Evolutionary conservation across 2,888 invertebrate species (phyloP).

Genomic region (Spialia ferax): DNA sequence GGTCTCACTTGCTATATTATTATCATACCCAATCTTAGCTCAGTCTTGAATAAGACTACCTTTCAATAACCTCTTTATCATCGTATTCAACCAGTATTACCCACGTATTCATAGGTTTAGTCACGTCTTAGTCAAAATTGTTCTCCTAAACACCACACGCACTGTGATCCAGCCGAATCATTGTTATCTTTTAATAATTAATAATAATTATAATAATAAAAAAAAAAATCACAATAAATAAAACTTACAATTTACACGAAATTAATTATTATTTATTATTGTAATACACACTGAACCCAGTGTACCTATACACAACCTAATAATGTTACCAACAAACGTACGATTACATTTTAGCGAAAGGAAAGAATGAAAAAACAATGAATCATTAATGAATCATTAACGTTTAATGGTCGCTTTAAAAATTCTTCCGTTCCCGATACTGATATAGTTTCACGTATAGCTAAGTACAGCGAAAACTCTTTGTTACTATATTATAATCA

Average conservation of each 20-base stretch:
- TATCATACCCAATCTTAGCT: no score
- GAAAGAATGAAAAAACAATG: constrained; percentile 3
- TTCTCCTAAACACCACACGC: background rate
- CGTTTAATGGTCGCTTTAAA: constrained; percentile 17
- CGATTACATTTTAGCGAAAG: constrained; percentile 28
- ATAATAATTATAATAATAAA: constrained; percentile 42
- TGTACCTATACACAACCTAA: constrained; percentile 70
- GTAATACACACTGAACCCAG: constrained; percentile 56
- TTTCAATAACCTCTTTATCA: no score
- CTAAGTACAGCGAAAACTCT: constrained; percentile 27
- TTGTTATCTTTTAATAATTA: constrained; percentile 43
- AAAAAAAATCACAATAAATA: constrained; percentile 77
- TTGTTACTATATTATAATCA: constrained; percentile 44
- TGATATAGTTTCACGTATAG: constrained; percentile 17
- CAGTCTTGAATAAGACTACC: no score
- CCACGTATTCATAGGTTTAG: background rate
- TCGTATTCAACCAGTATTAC: background rate
- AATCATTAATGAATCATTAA: constrained; percentile 12
- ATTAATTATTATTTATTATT: constrained; percentile 49
- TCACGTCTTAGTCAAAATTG: constrained; percentile 13
- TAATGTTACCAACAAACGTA: constrained; percentile 49
- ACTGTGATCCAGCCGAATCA: constrained; percentile 41
- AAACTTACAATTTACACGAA: constrained; percentile 61
- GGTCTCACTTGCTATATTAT: background rate
- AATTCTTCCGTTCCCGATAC: constrained; percentile 22